phyloP scores from a whole-genome alignment of 2,888 invertebrate genomes.

The Xanthia icteritia region DNA sequence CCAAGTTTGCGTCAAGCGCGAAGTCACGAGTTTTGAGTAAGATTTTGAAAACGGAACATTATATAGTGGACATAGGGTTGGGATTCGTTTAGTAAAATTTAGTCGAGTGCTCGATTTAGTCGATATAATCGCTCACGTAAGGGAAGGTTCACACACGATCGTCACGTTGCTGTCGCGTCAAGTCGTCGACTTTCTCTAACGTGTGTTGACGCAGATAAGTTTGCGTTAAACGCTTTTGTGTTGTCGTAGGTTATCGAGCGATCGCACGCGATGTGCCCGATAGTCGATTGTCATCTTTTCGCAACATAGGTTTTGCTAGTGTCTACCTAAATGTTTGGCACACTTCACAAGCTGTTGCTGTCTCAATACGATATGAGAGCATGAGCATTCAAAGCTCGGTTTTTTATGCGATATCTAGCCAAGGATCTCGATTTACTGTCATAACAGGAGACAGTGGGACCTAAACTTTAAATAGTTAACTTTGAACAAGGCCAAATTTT shows the following conservation, averaged over 20 bases:
- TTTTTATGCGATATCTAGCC: not conserved
- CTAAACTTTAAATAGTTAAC: not conserved
- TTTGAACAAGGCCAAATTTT: not conserved
- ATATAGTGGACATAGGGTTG: constrained; percentile 44
- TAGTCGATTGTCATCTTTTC: constrained; percentile 61
- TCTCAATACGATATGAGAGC: not conserved
- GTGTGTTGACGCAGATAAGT: constrained; percentile 71
- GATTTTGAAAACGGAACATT: constrained; percentile 52
- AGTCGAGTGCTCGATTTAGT: constrained; percentile 71
- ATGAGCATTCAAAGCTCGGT: not conserved
- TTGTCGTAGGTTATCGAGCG: constrained; percentile 79
- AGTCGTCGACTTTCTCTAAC: constrained; percentile 76
- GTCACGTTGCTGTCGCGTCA: constrained; percentile 74
- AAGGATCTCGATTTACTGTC: not conserved
- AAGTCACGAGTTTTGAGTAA: constrained; percentile 67
- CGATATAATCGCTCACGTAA: constrained; percentile 85
- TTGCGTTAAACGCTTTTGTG: constrained; percentile 72
- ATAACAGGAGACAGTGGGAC: not conserved
- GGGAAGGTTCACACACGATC: constrained; percentile 77
- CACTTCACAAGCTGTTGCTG: not conserved
- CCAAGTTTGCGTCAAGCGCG: constrained; percentile 68
- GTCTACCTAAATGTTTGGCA: not conserved
- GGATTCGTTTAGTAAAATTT: constrained; percentile 41
- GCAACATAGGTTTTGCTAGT: constrained; percentile 45
- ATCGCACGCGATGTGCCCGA: constrained; percentile 61